Percentiles rank a stretch among this genome's conserved stretches.
Conservation (phyloP, 2,888 invertebrate species). For the Mimachlamys varia region DNA sequence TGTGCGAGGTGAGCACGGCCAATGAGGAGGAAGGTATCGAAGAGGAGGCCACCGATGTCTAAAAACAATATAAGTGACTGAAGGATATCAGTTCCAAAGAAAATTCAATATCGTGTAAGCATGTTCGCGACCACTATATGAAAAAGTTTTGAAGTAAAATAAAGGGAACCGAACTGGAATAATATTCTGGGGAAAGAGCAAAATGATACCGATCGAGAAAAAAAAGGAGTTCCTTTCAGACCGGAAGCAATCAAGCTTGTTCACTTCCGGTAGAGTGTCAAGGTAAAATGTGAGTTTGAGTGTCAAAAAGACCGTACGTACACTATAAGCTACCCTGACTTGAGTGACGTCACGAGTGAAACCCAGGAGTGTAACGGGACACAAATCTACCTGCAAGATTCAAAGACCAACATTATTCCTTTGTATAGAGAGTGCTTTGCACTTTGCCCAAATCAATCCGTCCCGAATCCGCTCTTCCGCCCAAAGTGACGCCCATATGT, state of each 20-base stretch:
- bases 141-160: neutral
- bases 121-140: neutral
- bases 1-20: neutral
- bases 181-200: neutral
- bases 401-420: neutral
- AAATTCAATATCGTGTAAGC: neutral
- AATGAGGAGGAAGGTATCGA: neutral
- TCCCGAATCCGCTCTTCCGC: neutral
- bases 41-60: neutral
- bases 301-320: neutral
- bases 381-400: neutral
- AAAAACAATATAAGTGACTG: neutral
- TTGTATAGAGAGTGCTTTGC: neutral
- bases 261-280: neutral
- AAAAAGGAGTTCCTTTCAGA: neutral
- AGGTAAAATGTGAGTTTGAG: neutral
- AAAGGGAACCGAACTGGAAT: neutral
- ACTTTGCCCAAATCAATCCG: neutral
- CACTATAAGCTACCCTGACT: neutral
- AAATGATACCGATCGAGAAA: neutral
- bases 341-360: neutral
- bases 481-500: constrained; percentile 2
- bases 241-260: neutral
- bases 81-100: neutral
- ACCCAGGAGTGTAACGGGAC: neutral